Evolutionary conservation across 2,888 invertebrate genomes (phyloP).

Genomic region (Asteroscopus sphinx): DNA sequence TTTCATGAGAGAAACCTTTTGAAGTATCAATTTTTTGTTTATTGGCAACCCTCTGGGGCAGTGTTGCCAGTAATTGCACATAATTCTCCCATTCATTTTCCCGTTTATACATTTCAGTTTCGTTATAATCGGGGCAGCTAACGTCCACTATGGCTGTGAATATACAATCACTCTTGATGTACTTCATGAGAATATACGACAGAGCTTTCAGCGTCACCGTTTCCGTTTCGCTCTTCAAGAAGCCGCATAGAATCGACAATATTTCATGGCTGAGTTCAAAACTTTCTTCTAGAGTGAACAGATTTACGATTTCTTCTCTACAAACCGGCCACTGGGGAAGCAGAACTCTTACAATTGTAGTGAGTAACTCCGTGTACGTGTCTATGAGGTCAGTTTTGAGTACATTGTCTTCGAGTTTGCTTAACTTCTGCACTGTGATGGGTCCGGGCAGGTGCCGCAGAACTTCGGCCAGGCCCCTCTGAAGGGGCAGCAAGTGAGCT

Average conservation of each 20-base stretch:
- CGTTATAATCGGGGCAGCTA: conserved; percentile 60
- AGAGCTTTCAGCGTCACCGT: conserved; percentile 72
- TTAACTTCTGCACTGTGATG: conserved; percentile 92
- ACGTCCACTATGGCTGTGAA: conserved; percentile 85
- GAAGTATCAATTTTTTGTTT: conserved; percentile 88
- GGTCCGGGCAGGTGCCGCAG: conserved; percentile 86
- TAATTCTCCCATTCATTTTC: conserved; percentile 85
- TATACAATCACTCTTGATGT: conserved; percentile 90
- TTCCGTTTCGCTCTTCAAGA: conserved; percentile 81
- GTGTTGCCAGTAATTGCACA: conserved; percentile 91
- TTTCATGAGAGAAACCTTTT: conserved; percentile 88
- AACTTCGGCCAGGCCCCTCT: conserved; percentile 54
- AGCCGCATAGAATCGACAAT: conserved; percentile 81
- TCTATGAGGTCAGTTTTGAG: conserved; percentile 75
- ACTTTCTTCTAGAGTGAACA: conserved; percentile 90
- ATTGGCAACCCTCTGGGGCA: conserved; percentile 93
- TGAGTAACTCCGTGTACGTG: conserved; percentile 87
- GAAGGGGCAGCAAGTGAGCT: conserved; percentile 66
- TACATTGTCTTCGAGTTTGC: conserved; percentile 80
- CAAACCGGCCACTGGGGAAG: conserved; percentile 90
- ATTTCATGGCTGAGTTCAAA: conserved; percentile 83
- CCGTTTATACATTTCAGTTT: conserved; percentile 53
- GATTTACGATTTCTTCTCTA: conserved; percentile 74
- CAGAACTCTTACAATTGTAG: conserved; percentile 82
- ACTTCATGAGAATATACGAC: conserved; percentile 79